phyloP scores from a whole-genome alignment of 2,797 vertebrate species.

The Urophycis tenuis region DNA sequence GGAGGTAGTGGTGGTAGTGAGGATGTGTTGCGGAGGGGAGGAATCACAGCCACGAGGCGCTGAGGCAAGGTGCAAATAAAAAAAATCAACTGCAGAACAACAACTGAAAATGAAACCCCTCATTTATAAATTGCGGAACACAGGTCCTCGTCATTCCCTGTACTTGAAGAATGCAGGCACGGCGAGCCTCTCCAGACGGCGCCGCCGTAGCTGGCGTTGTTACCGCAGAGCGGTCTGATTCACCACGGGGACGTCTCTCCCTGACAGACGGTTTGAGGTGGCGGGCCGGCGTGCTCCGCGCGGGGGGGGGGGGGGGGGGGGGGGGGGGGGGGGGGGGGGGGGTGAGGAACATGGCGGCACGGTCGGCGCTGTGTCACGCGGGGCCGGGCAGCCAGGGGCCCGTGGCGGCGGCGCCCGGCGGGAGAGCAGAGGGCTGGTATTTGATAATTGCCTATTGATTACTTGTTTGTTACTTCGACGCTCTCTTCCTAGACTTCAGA shows the following conservation, averaged over 20 bases:
- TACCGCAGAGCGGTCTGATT: neutral
- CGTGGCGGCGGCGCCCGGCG: neutral
- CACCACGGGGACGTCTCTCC: neutral
- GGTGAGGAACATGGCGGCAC: neutral
- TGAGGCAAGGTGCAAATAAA: slow-evolving; percentile 66
- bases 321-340: neutral
- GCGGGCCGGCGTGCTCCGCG: neutral
- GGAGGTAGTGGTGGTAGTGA: slow-evolving; percentile 55
- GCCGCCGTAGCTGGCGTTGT: too few species aligned
- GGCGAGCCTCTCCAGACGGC: neutral
- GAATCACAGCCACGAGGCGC: slow-evolving; percentile 61
- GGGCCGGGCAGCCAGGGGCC: neutral
- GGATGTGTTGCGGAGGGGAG: slow-evolving; percentile 63
- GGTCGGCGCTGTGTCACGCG: neutral
- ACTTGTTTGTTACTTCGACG: neutral
- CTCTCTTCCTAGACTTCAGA: neutral
- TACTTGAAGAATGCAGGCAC: neutral
- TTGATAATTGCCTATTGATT: neutral
- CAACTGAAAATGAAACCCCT: slow-evolving; percentile 53
- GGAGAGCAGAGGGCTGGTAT: neutral
- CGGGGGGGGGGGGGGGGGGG: neutral
- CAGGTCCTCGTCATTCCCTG: neutral
- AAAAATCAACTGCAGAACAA: slow-evolving; percentile 49
- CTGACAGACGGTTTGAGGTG: neutral
- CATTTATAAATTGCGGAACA: slow-evolving; percentile 44